Percentiles rank a stretch among this genome's conserved stretches.
phyloP scores from a whole-genome alignment of 1,140 invertebrate genomes.

The Hormaphis cornu region DNA sequence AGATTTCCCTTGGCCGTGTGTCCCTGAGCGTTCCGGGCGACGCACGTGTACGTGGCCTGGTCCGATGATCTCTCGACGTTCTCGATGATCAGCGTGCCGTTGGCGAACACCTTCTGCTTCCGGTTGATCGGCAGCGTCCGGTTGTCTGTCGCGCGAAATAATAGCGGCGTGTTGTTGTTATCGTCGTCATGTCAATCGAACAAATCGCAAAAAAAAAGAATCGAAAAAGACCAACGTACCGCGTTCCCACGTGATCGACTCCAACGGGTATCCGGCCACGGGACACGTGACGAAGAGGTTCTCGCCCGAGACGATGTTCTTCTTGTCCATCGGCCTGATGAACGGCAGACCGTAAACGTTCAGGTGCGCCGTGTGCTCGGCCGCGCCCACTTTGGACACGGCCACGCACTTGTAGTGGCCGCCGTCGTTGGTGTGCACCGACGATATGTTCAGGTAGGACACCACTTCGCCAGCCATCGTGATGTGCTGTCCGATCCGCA shows the following conservation, averaged over 20 bases:
- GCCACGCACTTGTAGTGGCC: constrained; percentile 87
- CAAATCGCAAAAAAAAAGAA: neutral
- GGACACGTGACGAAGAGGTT: constrained; percentile 80
- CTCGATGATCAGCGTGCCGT: constrained; percentile 86
- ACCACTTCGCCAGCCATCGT: constrained; percentile 84
- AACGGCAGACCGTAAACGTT: constrained; percentile 88
- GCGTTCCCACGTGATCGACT: constrained; percentile 87
- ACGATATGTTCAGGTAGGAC: constrained; percentile 86
- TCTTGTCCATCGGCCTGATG: constrained; percentile 84
- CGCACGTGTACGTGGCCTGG: constrained; percentile 89
- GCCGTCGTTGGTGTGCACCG: constrained; percentile 84
- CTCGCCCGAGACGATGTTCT: constrained; percentile 87
- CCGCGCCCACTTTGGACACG: constrained; percentile 80
- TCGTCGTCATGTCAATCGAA: neutral
- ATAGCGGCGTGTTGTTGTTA: constrained; percentile 9
- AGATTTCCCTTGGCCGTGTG: constrained; percentile 75
- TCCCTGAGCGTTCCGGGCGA: constrained; percentile 80
- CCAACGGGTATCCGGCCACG: constrained; percentile 88
- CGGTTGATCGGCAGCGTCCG: constrained; percentile 83
- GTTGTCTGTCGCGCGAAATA: constrained; percentile 50
- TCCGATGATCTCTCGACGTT: constrained; percentile 86
- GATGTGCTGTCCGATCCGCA: constrained; percentile 77
- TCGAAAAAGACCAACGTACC: constrained; percentile 42
- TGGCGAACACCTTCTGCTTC: constrained; percentile 86
- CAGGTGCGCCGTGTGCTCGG: constrained; percentile 73